Percentiles rank a stretch among this genome's conserved stretches.
Conservation (phyloP, 1,140 invertebrate genomes). For the Stegodyphus mimosarum region DNA sequence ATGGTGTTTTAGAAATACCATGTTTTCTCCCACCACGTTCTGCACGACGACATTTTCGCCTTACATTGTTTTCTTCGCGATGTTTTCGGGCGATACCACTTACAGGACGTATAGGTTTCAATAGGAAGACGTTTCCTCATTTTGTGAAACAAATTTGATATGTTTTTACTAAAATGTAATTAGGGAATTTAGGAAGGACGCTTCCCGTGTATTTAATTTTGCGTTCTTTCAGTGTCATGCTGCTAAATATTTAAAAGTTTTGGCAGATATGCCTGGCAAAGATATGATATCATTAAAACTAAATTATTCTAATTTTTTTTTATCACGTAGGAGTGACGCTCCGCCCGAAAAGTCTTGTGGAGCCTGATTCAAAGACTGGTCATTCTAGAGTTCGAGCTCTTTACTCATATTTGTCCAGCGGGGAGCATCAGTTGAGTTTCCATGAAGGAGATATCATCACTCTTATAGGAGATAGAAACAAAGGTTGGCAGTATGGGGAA, state of each 20-base stretch:
- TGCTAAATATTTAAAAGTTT: background rate
- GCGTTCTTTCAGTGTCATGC: no score
- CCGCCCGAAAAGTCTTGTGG: conserved; percentile 79
- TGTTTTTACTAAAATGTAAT: no score
- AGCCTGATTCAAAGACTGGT: conserved; percentile 72
- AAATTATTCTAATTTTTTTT: background rate
- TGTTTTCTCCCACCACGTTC: no score
- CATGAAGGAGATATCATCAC: conserved; percentile 89
- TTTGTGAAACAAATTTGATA: no score
- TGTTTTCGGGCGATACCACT: no score
- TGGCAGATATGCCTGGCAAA: background rate
- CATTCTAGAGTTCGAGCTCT: conserved; percentile 81
- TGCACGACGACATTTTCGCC: no score
- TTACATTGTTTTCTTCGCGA: no score
- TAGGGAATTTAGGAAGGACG: background rate
- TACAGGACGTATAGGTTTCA: no score
- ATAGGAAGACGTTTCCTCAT: no score
- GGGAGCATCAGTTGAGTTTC: conserved; percentile 92
- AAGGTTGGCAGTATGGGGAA: conserved; percentile 96
- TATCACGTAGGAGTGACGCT: conserved; percentile 58
- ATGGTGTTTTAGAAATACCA: no score
- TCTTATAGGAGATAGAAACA: conserved; percentile 88
- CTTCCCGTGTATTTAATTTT: background rate
- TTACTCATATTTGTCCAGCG: conserved; percentile 89
- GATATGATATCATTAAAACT: background rate